These are phyloP conservation scores for Habrosyne pyritoides DNA, from an alignment of 2,888 invertebrate genomes.

Conservation along the genomic window DNA sequence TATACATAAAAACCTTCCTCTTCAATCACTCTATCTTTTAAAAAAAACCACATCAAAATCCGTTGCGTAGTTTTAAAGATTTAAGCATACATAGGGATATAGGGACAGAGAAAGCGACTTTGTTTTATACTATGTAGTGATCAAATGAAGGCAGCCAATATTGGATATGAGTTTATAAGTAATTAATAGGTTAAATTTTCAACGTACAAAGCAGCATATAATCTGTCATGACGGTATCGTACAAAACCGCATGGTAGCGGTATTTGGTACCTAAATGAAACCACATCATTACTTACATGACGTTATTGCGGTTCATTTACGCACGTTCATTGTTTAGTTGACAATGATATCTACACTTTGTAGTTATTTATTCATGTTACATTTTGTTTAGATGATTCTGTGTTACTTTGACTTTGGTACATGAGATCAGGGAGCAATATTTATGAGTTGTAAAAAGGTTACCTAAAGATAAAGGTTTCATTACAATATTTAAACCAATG, in stretches of 20 bases:
- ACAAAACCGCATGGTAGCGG: slow-evolving; percentile 22
- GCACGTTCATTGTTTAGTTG: neutral
- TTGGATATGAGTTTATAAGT: too few species aligned
- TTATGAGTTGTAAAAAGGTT: too few species aligned
- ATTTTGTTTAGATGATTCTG: neutral
- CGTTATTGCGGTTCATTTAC: slow-evolving; percentile 23
- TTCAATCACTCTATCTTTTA: too few species aligned
- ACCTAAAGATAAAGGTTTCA: neutral
- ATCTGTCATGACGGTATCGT: slow-evolving; percentile 10
- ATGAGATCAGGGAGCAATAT: too few species aligned
- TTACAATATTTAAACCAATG: neutral
- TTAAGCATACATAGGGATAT: too few species aligned
- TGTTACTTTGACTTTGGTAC: too few species aligned
- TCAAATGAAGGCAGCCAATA: too few species aligned
- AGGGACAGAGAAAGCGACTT: too few species aligned
- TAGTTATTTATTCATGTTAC: neutral
- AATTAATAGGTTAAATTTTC: neutral
- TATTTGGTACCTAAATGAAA: slow-evolving; percentile 24
- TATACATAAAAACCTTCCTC: too few species aligned
- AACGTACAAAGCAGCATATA: slow-evolving; percentile 5
- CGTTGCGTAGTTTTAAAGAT: too few species aligned
- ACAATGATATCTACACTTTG: neutral
- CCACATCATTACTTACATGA: slow-evolving; percentile 29
- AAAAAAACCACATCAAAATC: too few species aligned
- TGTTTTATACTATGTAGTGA: too few species aligned